Evolutionary conservation across 2,888 invertebrate species (phyloP).

Genomic region (Bugulina stolonifera): DNA sequence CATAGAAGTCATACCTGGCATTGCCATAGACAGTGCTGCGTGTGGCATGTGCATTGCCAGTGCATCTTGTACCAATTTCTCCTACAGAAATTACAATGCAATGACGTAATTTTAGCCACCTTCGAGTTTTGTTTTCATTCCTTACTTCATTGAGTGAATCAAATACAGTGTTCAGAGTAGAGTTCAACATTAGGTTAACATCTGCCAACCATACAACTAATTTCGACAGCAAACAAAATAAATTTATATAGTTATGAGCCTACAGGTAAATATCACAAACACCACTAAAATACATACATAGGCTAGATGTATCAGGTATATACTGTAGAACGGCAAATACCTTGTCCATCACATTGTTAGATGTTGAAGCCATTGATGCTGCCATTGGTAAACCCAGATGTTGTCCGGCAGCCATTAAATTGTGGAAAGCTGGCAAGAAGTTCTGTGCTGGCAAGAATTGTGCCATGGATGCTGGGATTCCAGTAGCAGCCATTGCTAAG

Average conservation of each 20-base stretch:
- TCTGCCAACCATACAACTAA: no score
- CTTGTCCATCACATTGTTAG: background rate
- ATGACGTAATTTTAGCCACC: no score
- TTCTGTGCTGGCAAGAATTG: slow-evolving; percentile 11
- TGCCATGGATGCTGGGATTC: slow-evolving; percentile 14
- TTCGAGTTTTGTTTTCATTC: no score
- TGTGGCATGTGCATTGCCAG: slow-evolving; percentile 42
- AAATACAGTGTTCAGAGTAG: no score
- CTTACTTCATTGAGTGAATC: no score
- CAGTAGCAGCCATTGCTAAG: slow-evolving; percentile 6
- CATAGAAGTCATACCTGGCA: slow-evolving; percentile 13
- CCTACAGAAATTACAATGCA: slow-evolving; percentile 37
- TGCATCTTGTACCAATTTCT: slow-evolving; percentile 43
- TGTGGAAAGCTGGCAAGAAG: slow-evolving; percentile 11
- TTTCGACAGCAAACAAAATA: no score
- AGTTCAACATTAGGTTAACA: no score
- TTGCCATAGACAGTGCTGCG: slow-evolving; percentile 33
- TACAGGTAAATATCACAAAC: no score
- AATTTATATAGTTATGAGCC: no score
- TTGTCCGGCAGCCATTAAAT: background rate
- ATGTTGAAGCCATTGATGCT: slow-evolving; percentile 8
- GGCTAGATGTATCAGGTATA: background rate
- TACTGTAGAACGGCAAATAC: background rate
- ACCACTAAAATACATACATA: no score
- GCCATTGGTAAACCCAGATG: slow-evolving; percentile 10